Evolutionary conservation across 2,888 invertebrate species (phyloP).

Genomic region (Lithophane ornitopus): DNA sequence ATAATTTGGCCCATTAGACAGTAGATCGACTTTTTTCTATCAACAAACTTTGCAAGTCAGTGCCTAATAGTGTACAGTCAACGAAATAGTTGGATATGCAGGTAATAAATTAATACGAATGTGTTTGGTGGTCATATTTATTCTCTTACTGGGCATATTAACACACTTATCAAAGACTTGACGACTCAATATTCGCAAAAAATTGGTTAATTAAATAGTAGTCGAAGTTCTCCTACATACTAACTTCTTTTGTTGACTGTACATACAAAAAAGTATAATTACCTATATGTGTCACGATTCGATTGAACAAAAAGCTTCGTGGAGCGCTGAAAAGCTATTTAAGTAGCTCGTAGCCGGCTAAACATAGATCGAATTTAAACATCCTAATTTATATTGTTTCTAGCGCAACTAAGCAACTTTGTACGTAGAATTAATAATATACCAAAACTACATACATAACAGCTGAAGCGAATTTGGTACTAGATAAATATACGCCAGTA

Average conservation of each 20-base stretch:
- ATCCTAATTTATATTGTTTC: slow-evolving; percentile 38
- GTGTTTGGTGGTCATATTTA: background rate
- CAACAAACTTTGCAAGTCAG: slow-evolving; percentile 35
- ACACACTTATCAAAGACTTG: background rate
- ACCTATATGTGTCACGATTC: slow-evolving; percentile 44
- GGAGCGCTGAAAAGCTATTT: slow-evolving; percentile 46
- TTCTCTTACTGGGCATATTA: too few species aligned
- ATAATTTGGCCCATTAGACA: slow-evolving; percentile 16
- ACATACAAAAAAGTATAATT: slow-evolving; percentile 41
- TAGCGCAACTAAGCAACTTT: background rate
- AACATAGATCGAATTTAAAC: slow-evolving; percentile 25
- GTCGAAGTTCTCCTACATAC: background rate
- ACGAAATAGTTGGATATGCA: background rate
- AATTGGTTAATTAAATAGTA: background rate
- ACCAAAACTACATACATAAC: background rate
- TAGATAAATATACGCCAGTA: background rate
- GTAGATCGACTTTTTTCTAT: slow-evolving; percentile 9
- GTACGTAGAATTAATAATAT: background rate
- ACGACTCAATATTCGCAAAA: background rate
- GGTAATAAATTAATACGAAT: background rate
- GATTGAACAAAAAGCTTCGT: slow-evolving; percentile 51
- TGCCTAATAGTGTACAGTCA: slow-evolving; percentile 21
- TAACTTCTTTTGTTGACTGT: slow-evolving; percentile 16
- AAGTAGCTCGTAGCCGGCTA: slow-evolving; percentile 19
- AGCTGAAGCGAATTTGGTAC: background rate